Base-by-base conservation (phyloP, 2,113 vertebrate genomes). In the Hymenochirus boettgeri region DNA sequence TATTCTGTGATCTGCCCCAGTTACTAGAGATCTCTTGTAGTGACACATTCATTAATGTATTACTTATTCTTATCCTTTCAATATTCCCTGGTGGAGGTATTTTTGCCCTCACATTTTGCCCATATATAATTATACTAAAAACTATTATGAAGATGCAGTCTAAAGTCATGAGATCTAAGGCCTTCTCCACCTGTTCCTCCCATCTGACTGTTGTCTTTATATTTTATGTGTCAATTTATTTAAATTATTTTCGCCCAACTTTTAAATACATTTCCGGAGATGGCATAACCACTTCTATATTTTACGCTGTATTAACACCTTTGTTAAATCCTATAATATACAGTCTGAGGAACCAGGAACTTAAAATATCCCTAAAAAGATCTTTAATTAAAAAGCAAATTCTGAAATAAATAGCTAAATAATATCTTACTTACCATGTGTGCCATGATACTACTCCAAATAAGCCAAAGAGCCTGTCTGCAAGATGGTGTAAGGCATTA, bases 1-100 rank as follows among this genome's bases (percentile, higher is more conserved):
- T 80, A 58, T 76, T 76, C 0, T 80, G 76, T 69, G 78, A 80
- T 37, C 70, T 78, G 19, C 78, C 73, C 23, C 60, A 70, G 47
- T 23, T 80, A 27, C 60, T 77, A 10, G 8, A 35, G 31, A 12
- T 35, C 31, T 35, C 31, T 12, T 35, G 31, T 35, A 35, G 3
- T 7, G 65, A 76, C 24, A 75, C 31, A 8, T 73, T 57, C 5
- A 26, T 70, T 11, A 78, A 75, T 22, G 51, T 75, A 7, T 26
- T 75, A 5, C 21, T 69, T 10, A 76, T 77, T 29, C 70, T 75
- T 39, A 66, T 69, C 18, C 42, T 18, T 4, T 71, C 73, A 2
- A 31, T 51, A 27, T 22, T 42, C 15, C 62, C 76, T 39, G 73
- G 73, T 24, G 45, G 54, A 12, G 23, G 74, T 6, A 71, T 77